A percentile compares a stretch with the other conserved stretches of the same genome.
These are phyloP conservation scores for Dicycla oo DNA, from an alignment of 2,888 invertebrate genomes.

Conservation along the genomic window DNA sequence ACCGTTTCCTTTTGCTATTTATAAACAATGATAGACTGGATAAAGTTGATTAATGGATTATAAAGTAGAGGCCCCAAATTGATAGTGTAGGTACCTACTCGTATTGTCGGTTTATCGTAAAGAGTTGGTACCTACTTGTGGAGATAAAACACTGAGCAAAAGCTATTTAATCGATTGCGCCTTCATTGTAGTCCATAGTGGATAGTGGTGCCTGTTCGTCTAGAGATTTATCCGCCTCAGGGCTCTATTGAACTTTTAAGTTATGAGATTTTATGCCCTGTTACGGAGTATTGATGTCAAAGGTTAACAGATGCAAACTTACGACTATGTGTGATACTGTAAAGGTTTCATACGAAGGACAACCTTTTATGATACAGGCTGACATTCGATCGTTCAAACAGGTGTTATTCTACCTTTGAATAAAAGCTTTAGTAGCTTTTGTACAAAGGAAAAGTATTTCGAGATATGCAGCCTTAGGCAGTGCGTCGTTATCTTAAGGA, in stretches of 20 bases:
- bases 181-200: background rate
- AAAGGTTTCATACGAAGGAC: too few relatives aligned
- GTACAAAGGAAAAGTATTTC: too few relatives aligned
- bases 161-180: background rate
- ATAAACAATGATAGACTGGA: slow-evolving; percentile 70
- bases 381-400: too few relatives aligned
- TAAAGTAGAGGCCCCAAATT: slow-evolving; percentile 20
- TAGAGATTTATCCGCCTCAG: background rate
- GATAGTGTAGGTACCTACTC: background rate
- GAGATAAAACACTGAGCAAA: too few relatives aligned
- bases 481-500: too few relatives aligned
- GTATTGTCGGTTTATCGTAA: background rate
- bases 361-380: too few relatives aligned
- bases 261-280: background rate
- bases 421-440: too few relatives aligned
- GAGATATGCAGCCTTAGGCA: too few relatives aligned
- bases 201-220: slow-evolving; percentile 2
- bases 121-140: background rate
- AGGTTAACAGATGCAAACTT: background rate
- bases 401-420: too few relatives aligned
- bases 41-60: slow-evolving; percentile 46
- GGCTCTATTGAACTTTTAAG: slow-evolving; percentile 1
- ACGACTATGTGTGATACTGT: too few relatives aligned
- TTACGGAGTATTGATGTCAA: background rate
- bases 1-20: slow-evolving; percentile 74